Conservation (phyloP, 2,888 invertebrate genomes). For the Lasioglossum figueresi region DNA sequence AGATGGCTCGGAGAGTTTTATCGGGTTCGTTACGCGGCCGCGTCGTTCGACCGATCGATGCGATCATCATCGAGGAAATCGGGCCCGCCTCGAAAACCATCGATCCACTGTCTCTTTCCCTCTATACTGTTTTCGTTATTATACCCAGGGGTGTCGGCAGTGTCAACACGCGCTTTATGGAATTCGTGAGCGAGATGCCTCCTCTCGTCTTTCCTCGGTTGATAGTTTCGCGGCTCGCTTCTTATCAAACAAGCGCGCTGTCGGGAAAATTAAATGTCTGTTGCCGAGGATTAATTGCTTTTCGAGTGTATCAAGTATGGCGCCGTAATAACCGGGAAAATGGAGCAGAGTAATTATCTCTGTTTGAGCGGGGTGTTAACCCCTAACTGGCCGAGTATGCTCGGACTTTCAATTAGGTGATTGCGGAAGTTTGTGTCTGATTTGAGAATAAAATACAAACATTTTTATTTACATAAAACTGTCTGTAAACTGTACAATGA, state of each 20-base stretch:
- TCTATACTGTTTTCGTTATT: neutral
- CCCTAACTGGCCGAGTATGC: neutral
- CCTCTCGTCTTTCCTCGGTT: neutral
- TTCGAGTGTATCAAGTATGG: neutral
- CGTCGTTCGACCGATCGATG: neutral
- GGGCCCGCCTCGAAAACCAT: neutral
- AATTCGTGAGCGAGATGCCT: neutral
- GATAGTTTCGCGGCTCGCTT: neutral
- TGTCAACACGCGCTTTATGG: neutral
- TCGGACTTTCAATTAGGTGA: neutral
- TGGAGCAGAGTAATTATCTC: neutral
- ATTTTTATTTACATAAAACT: too few species aligned
- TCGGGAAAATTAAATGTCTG: constrained; percentile 2
- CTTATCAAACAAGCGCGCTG: neutral
- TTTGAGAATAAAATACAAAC: neutral
- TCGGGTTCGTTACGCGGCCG: neutral
- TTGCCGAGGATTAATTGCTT: neutral
- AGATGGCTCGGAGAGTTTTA: constrained; percentile 15
- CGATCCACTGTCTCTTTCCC: neutral
- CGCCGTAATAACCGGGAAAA: neutral
- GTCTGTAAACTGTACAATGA: too few species aligned
- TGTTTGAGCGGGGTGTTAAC: neutral
- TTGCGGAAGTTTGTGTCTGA: neutral
- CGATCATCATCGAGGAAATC: neutral
- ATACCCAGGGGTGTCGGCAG: neutral